phyloP scores from a whole-genome alignment of 2,113 vertebrate genomes.

The Ciconia boyciana region DNA sequence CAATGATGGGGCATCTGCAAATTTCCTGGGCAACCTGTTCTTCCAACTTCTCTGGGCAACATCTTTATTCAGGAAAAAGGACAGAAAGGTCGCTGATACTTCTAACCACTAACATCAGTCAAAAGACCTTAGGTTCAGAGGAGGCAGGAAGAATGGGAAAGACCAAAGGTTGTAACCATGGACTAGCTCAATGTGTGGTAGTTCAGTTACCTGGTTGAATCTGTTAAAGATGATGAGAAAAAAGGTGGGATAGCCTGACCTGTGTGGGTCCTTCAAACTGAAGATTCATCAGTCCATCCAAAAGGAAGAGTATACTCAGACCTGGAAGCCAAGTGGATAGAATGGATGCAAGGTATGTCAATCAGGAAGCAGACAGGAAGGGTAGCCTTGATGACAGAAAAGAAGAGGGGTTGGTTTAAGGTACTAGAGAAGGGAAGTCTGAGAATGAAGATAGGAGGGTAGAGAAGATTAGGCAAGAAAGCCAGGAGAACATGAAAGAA shows the following conservation, averaged over 20 bases:
- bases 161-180: neutral
- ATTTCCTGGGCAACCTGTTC: neutral
- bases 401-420: neutral
- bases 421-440: neutral
- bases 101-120: neutral
- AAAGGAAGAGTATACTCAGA: neutral
- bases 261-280: neutral
- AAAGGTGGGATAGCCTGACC: neutral
- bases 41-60: neutral
- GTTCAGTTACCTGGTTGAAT: neutral
- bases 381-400: neutral
- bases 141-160: neutral
- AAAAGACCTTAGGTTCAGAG: neutral
- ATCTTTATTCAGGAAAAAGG: neutral
- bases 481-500: neutral
- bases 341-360: neutral
- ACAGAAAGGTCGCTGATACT: neutral
- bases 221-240: neutral
- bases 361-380: neutral
- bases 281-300: neutral
- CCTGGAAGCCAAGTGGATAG: neutral
- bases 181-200: neutral
- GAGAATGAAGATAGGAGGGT: neutral
- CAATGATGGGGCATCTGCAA: neutral
- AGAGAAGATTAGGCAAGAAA: neutral